Evolutionary conservation across 2,888 invertebrate genomes (phyloP), one percentile per base, ranked within the genome.

Genomic region (Pollenia labialis): DNA sequence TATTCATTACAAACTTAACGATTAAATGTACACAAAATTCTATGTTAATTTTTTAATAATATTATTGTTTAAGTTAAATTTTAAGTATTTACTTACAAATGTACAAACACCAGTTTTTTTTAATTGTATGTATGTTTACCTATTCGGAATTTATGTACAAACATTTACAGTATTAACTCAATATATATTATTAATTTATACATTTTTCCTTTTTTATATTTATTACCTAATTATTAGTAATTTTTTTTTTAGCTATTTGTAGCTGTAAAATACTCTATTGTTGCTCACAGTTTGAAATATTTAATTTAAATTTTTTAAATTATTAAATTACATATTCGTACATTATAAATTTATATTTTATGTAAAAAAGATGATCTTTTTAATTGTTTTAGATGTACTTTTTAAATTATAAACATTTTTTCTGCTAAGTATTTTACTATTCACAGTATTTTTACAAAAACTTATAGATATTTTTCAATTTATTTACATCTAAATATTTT

Each of bases 231-330:
- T 64, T 71, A 56, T 69, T 74, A 62, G 52, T 71, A 46, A 54
- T 79, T 40, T 52, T 60, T 79, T 79, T 75, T 81, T 76, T 50
- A 84, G 79, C 84, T 60, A 72, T 48, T 84, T 79, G 56, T 83
- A 83, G 75, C 83, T 82, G 2, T 68, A 81, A 81, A 75, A 80
- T 87, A 87, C 80, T 84, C 76, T 87, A 87, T 84, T 87, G 83
- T 84, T 83, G 76, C 83, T 87, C 84, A 87, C 87, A 87, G 84
- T 87, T 84, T 87, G 68, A 79, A 79, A 58, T 79, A 77, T 84
- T 82, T 60, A 74, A 46, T 75, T 75, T 58, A 32, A 58, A 72
- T 54, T 60, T 62, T 18, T 58, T 79, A 54, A 48, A n/a, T 71
- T 72, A 56, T 52, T 77, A 66, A 23, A 50, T 60, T 81, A 72